Evolutionary conservation across 2,797 vertebrate genomes (phyloP).

Genomic region (Acropternis orthonyx): DNA sequence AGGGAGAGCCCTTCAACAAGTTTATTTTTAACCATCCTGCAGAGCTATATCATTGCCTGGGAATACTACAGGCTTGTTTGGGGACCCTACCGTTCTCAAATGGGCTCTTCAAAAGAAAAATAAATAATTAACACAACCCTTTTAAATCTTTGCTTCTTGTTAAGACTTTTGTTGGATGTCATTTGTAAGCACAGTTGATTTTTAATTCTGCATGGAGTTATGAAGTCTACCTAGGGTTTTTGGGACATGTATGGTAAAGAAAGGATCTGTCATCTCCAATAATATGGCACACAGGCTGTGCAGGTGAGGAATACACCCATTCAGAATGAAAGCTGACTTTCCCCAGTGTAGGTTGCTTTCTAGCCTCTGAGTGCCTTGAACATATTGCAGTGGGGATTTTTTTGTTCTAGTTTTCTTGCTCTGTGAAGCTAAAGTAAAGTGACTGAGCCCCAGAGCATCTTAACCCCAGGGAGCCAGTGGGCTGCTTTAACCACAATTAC

Average conservation of each 20-base stretch:
- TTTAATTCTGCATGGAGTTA: background rate
- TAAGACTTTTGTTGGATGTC: background rate
- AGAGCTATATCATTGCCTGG: background rate
- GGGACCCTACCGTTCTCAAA: background rate
- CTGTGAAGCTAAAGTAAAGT: background rate
- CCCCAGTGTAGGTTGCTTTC: background rate
- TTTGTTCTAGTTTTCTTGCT: background rate
- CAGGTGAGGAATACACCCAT: background rate
- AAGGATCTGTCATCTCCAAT: background rate
- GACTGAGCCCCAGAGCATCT: background rate
- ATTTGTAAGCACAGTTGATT: background rate
- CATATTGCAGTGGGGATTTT: fast-evolving
- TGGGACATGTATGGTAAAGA: background rate
- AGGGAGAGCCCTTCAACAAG: background rate
- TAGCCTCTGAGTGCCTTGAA: background rate
- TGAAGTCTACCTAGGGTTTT: background rate
- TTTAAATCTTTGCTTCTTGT: background rate
- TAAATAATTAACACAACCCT: background rate
- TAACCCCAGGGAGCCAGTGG: background rate
- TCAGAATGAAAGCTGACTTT: background rate
- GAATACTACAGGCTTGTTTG: background rate
- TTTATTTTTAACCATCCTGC: constrained; percentile 1
- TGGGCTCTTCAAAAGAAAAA: background rate
- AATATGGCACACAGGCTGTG: background rate
- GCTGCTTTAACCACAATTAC: background rate